phyloP scores from a whole-genome alignment of 1,140 invertebrate genomes.

The Camponotus vicinus region DNA sequence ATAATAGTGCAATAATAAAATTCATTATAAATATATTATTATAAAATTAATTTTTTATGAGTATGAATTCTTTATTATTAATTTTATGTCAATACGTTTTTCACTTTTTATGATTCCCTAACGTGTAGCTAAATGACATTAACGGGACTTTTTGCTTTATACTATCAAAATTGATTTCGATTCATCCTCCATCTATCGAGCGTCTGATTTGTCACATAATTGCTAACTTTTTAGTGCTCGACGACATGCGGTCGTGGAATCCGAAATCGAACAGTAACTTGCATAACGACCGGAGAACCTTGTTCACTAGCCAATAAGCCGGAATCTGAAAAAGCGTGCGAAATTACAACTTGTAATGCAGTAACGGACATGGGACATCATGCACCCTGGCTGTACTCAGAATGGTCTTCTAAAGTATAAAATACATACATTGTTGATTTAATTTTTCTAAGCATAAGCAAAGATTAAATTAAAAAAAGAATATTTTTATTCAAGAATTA shows the following conservation, averaged over 20 bases:
- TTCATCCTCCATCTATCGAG: not conserved
- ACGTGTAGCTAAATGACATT: not conserved
- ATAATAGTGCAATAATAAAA: not conserved
- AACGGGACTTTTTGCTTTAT: not conserved
- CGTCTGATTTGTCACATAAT: not conserved
- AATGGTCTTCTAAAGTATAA: slow-evolving; percentile 81
- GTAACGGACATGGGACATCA: slow-evolving; percentile 43
- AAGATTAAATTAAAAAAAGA: slow-evolving; percentile 6
- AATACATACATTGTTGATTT: not conserved
- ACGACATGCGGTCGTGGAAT: slow-evolving; percentile 79
- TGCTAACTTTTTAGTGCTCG: slow-evolving; percentile 74
- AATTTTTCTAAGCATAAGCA: not conserved
- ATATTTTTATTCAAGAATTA: not conserved
- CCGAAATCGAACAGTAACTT: slow-evolving; percentile 80
- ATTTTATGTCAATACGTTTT: not conserved
- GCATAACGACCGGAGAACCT: slow-evolving; percentile 78
- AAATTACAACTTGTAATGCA: slow-evolving; percentile 70
- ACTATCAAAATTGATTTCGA: not conserved
- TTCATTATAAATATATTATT: too few relatives aligned
- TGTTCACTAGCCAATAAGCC: slow-evolving; percentile 76
- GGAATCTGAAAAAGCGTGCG: slow-evolving; percentile 76
- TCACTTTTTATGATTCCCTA: not conserved
- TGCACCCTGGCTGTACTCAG: slow-evolving; percentile 79
- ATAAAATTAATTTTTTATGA: too few relatives aligned
- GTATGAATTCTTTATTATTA: not conserved